Base-by-base conservation (phyloP, 2,888 invertebrate genomes). In the Hirtodrosophila trivittata region DNA sequence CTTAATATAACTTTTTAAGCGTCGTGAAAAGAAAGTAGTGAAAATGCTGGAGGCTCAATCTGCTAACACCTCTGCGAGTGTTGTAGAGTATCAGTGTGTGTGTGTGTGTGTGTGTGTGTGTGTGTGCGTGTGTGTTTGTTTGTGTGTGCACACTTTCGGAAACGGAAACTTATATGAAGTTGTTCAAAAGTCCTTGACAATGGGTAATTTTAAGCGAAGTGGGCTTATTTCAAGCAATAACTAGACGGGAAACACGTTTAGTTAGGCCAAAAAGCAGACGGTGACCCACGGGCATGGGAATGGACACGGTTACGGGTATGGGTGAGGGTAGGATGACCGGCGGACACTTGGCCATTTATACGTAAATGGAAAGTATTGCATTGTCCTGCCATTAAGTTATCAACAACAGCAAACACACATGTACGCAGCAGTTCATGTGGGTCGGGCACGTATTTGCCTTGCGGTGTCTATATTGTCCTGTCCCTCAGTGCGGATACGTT, bases 361-460 rank as follows among this genome's bases (percentile, higher is more conserved):
- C 66, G 60, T 55, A 72, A 86, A 69, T 63, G 63, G 33, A 83
- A 80, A 52, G 60, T 52, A 72, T 55, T 66, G 69, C 67, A 56
- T 49, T 73, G 77, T 77, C 69, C 72, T 66, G 73, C 74, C 74
- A 84, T 87, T 83, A 86, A 78, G 78, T 71, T 87, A 88, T 87
- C 86, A 83, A 76, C 77, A 75, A 78, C 66, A 55, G 38, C 66
- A 47, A 72, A 41, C 58, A 67, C 59, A 59, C 63, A 74, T 57
- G 57, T 70, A 47, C 21, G 55, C 42, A 56, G 37, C 32, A 30
- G 54, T 51, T 55, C 50, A 66, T 42, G 18, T 50, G 66, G 47
- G 50, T 59, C 65, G 49, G 60, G 43, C 54, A 63, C 56, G 55
- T 66, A 49, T 66, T 60, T 50, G 39, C 5, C 18, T 51, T 32